Evolutionary conservation across 2,888 invertebrate species (phyloP), one percentile per base, ranked within the genome.

Genomic region (Peribatodes rhomboidaria): DNA sequence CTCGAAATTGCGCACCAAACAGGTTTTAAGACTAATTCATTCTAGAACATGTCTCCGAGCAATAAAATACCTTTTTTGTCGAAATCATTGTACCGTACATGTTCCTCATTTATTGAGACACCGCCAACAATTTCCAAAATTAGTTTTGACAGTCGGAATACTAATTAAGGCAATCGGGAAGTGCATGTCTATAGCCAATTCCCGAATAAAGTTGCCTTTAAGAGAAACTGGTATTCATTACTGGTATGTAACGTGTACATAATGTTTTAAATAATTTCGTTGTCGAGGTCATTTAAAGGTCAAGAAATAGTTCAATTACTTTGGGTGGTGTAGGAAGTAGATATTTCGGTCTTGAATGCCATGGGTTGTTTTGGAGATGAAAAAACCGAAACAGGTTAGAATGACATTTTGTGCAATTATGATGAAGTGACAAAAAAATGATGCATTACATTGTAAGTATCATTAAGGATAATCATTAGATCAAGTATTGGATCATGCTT

Each of bases 131-230:
- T 55, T 42, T 55, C 55, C 16, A 31, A 52, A 56, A 56, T 56
- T 46, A 56, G 16, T 65, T 68, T 59, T 63, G 65, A 57, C 65
- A 42, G 55, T 65, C 61, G 16, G 63, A 68, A 68, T 70, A 64
- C 27, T 72, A 61, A 70, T 70, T 64, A 72, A 76, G 72, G 69
- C 65, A 41, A 79, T 52, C 76, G 68, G 81, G 80, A 81, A 81
- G 75, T 78, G 74, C 76, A 72, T 78, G 71, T 63, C 61, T 69
- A 64, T 60, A 50, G 37, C 50, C 71, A 71, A 74, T 77, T 74
- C 67, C 68, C 39, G 46, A 61, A 64, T 55, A 54, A 60, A 59
- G 50, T 61, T 50, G 57, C 63, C 60, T 57, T 69, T 66, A 65
- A 68, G 53, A 46, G 42, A 18, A 69, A 46, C 56, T 65, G 65